Evolutionary conservation across 2,797 vertebrate genomes (phyloP), one percentile per base, ranked within the genome.

Genomic region (Mallotus villosus): DNA sequence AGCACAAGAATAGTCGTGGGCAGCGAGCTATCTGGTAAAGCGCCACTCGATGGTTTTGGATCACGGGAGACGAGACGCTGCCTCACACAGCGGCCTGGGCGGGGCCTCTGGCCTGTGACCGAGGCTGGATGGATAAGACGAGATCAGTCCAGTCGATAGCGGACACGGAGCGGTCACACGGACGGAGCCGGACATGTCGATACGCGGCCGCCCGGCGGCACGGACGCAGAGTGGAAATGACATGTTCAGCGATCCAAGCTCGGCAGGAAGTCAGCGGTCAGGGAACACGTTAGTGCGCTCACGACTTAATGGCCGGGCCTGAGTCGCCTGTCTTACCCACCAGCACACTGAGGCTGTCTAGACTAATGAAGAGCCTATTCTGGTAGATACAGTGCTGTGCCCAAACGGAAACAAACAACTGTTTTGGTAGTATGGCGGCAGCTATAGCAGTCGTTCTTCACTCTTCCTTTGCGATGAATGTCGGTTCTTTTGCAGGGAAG

Each of bases 221-320:
- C 91, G 90, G 92, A 94, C 92, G 85, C 80, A 87, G 81, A 94
- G 59, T 73, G 89, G 92, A 92, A 92, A 86, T 78, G 88, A 92
- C 89, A 86, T 88, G 84, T 89, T 87, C 83, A 65, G 71, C 86
- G 92, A 94, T 85, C 91, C 87, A 74, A 81, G 84, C 29, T 75
- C 73, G 84, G 27, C 5, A 89, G 92, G 93, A 94, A 94, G 92
- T 74, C 86, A 76, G 67, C 59, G 71, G 86, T 86, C 85, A 86
- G 75, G 83, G 89, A 90, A 87, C 75, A 58, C 79, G 78, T 90
- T 83, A 86, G 76, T 76, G 81, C 74, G 79, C 80, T 73, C 78
- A 81, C 76, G 82, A 82, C 78, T 88, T 84, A 76, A 71, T 16
- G 1, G 72, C 62, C 75, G 32, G 22, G 25, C 55, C 79, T 11